Conservation (phyloP, 2,797 vertebrate genomes). For the Pantherophis vulpinus region DNA sequence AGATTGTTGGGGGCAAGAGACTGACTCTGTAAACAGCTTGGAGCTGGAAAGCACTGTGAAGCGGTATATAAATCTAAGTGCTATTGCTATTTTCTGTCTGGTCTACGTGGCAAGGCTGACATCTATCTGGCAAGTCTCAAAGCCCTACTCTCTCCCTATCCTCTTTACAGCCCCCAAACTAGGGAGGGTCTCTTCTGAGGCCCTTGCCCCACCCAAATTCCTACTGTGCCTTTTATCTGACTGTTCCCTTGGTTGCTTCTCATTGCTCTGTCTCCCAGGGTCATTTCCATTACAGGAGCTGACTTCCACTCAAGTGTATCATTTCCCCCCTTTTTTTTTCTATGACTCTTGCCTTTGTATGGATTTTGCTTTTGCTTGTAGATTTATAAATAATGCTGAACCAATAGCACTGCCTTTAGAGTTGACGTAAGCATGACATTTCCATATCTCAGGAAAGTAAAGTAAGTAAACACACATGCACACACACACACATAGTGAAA, state of each 20-base stretch:
- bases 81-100: background rate
- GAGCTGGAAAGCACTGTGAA: too few relatives aligned
- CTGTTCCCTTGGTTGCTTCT: background rate
- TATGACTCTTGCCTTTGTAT: too few relatives aligned
- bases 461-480: background rate
- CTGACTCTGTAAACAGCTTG: too few relatives aligned
- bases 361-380: too few relatives aligned
- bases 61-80: too few relatives aligned
- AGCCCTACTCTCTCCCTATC: background rate
- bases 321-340: too few relatives aligned
- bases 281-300: background rate
- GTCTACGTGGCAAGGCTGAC: background rate
- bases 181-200: background rate
- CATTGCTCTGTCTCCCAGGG: background rate
- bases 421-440: background rate
- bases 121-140: background rate
- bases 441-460: background rate
- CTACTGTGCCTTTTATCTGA: background rate
- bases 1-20: too few relatives aligned
- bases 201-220: background rate
- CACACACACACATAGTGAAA: background rate
- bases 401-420: too few relatives aligned
- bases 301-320: background rate
- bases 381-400: too few relatives aligned
- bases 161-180: background rate